Conservation (phyloP, 1,140 invertebrate species). For the Polyergus mexicanus region DNA sequence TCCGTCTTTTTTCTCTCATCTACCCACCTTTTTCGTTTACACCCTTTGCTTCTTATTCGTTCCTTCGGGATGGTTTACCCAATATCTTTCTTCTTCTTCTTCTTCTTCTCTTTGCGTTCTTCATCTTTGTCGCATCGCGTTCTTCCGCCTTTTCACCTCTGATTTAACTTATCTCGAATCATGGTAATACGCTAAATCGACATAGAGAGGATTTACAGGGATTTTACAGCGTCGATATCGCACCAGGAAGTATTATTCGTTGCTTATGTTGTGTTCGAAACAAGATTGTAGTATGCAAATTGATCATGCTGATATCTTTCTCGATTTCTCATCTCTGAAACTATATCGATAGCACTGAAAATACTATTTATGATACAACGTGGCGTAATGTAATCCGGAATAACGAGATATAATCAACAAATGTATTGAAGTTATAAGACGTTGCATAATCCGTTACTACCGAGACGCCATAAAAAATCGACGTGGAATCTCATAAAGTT, state of each 20-base stretch:
- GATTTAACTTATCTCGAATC: conserved; percentile 9
- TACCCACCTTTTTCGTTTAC: not conserved
- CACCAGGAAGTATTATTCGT: conserved; percentile 18
- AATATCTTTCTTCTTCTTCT: not conserved
- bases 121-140: not conserved
- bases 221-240: conserved; percentile 22
- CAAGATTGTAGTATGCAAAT: conserved; percentile 13
- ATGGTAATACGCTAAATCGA: conserved; percentile 49
- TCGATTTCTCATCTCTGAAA: not conserved
- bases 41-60: not conserved
- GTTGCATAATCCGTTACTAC: not conserved
- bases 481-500: not conserved
- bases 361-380: not conserved
- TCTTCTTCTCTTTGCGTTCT: not conserved
- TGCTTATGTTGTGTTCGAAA: not conserved
- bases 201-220: not conserved
- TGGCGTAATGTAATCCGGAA: not conserved
- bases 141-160: not conserved
- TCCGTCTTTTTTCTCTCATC: conserved; percentile 13
- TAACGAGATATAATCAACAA: not conserved
- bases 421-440: conserved; percentile 4
- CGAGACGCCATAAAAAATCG: conserved; percentile 13
- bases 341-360: not conserved
- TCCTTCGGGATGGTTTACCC: conserved; percentile 45
- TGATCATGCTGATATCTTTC: not conserved